These are phyloP conservation scores for Coenobita brevimanus DNA, from an alignment of 1,140 invertebrate species.

Conservation along the genomic window DNA sequence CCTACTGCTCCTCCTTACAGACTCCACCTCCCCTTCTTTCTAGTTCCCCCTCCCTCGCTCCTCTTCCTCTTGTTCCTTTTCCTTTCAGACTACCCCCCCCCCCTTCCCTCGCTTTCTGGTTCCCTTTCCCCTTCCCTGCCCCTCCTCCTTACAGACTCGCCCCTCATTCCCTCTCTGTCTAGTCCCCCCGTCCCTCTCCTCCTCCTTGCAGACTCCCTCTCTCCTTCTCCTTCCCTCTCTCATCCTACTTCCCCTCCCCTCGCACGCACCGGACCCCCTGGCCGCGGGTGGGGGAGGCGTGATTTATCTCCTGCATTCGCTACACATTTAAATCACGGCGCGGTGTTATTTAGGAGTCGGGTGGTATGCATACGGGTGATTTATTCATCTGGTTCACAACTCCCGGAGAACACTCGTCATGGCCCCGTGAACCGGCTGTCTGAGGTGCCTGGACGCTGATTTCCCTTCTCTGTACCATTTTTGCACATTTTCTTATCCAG, in stretches of 20 bases:
- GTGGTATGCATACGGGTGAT: conserved; percentile 41
- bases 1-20: not conserved
- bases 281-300: not conserved
- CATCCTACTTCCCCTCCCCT: not conserved
- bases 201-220: not conserved
- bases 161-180: not conserved
- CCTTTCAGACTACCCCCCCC: conserved; percentile 7
- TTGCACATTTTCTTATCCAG: too few relatives aligned
- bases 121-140: too few relatives aligned
- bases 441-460: too few relatives aligned
- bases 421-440: not conserved
- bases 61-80: not conserved
- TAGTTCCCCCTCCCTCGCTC: conserved; percentile 6
- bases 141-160: too few relatives aligned
- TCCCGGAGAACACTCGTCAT: conserved; percentile 15
- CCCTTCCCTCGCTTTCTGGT: conserved; percentile 8
- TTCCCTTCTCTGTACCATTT: too few relatives aligned
- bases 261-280: not conserved
- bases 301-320: conserved; percentile 46
- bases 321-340: conserved; percentile 45
- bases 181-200: not conserved
- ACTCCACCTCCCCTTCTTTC: not conserved
- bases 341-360: conserved; percentile 44
- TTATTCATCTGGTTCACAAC: conserved; percentile 31
- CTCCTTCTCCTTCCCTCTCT: not conserved